These are phyloP conservation scores for Procavia capensis DNA, from an alignment of 2,113 vertebrate species.

Conservation along the genomic window DNA sequence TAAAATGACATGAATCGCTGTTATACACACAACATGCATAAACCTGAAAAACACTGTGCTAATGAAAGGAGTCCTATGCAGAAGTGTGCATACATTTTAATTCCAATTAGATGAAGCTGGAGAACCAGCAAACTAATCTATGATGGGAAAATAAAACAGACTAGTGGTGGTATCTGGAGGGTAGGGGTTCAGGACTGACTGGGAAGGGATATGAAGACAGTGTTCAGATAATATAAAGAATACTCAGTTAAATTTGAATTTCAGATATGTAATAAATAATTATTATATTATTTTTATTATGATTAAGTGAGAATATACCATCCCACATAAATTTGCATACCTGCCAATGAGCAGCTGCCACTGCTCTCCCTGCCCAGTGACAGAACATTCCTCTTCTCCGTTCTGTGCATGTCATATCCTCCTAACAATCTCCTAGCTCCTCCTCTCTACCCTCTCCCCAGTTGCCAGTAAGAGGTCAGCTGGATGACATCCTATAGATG, in stretches of 20 bases:
- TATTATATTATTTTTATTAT: no score
- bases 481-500: no score
- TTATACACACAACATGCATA: background rate
- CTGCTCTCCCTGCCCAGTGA: no score
- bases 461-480: no score
- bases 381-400: no score
- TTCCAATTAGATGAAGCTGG: background rate
- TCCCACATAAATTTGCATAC: no score
- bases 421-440: no score
- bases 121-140: background rate
- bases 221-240: background rate
- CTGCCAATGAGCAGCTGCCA: no score
- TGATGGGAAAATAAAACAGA: background rate
- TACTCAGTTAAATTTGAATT: background rate
- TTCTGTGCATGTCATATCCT: no score
- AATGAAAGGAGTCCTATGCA: background rate
- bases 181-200: background rate
- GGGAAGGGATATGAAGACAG: background rate
- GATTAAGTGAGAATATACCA: no score
- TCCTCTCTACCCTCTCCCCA: no score
- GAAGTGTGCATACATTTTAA: background rate
- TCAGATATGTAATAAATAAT: background rate
- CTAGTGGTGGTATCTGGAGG: background rate
- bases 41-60: background rate
- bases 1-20: background rate